These are phyloP conservation scores for Pocillopora grandis DNA, from an alignment of 92 coral and sea anemone genomes.

Conservation along the genomic window DNA sequence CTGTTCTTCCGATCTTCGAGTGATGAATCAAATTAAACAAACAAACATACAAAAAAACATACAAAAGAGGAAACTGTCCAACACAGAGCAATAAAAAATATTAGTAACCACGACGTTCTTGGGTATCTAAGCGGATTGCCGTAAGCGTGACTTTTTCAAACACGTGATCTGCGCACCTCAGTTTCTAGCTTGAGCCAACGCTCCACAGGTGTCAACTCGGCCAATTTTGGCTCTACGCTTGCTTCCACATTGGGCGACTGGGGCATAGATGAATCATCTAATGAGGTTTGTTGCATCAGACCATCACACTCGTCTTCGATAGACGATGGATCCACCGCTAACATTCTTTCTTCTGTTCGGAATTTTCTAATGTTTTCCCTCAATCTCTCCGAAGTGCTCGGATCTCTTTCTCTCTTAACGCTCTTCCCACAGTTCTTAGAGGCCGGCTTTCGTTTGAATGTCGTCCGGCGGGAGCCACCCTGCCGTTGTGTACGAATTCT, in stretches of 20 bases:
- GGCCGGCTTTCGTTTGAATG: constrained; percentile 62
- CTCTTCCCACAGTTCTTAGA: constrained; percentile 34
- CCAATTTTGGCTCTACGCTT: constrained; percentile 8
- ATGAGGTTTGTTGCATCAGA: constrained; percentile 5
- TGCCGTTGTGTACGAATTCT: constrained; percentile 29
- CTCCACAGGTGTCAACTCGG: constrained; percentile 48
- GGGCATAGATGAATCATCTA: constrained; percentile 44
- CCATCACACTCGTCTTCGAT: constrained; percentile 50
- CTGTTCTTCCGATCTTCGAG: too few relatives aligned
- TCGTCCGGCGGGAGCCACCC: constrained; percentile 57
- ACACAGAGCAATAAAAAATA: too few relatives aligned
- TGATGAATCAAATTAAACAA: too few relatives aligned
- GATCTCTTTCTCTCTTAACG: constrained; percentile 44
- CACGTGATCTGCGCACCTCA: constrained; percentile 42
- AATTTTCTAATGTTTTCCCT: constrained; percentile 76
- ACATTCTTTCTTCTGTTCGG: constrained; percentile 77
- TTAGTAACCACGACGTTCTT: too few relatives aligned
- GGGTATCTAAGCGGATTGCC: too few relatives aligned
- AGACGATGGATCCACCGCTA: constrained; percentile 65
- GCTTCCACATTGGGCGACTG: constrained; percentile 39
- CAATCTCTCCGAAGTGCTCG: constrained; percentile 71
- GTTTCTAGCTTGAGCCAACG: constrained; percentile 53
- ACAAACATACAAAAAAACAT: too few relatives aligned
- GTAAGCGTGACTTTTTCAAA: too few relatives aligned
- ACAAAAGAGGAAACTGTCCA: too few relatives aligned